Evolutionary conservation across 2,888 invertebrate genomes (phyloP).

Genomic region (Chaitophorus viminalis): DNA sequence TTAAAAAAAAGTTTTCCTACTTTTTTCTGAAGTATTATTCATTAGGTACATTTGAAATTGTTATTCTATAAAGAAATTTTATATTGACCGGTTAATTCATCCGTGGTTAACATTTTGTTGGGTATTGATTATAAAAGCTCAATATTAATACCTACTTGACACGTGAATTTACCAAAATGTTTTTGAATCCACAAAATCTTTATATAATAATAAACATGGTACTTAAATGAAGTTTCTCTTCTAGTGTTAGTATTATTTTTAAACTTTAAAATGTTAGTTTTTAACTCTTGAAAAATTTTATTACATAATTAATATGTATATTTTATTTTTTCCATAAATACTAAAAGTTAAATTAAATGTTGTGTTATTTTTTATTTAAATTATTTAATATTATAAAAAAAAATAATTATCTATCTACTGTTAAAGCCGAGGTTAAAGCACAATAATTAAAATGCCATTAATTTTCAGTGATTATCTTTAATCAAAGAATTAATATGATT

Average conservation of each 20-base stretch:
- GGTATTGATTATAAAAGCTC: too few species aligned
- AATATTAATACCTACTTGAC: too few species aligned
- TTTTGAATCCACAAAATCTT: background rate
- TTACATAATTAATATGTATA: background rate
- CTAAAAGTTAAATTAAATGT: background rate
- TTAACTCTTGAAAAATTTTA: background rate
- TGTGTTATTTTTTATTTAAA: background rate
- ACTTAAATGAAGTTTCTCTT: background rate
- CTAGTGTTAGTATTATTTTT: background rate
- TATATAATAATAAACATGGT: background rate
- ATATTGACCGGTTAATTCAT: background rate
- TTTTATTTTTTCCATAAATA: too few species aligned
- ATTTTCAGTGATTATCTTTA: background rate
- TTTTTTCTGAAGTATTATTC: background rate
- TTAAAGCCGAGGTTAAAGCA: too few species aligned
- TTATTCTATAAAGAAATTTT: background rate
- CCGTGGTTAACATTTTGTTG: too few species aligned
- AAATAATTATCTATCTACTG: background rate
- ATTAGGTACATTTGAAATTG: background rate
- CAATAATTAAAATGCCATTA: background rate
- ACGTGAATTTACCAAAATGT: too few species aligned
- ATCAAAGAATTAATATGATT: background rate
- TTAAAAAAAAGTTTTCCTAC: background rate
- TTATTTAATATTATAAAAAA: background rate
- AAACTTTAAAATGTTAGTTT: background rate